Percentiles rank a stretch among this genome's conserved stretches.
Conservation (phyloP, 2,888 invertebrate species). For the Cremastobaeus sp. region DNA sequence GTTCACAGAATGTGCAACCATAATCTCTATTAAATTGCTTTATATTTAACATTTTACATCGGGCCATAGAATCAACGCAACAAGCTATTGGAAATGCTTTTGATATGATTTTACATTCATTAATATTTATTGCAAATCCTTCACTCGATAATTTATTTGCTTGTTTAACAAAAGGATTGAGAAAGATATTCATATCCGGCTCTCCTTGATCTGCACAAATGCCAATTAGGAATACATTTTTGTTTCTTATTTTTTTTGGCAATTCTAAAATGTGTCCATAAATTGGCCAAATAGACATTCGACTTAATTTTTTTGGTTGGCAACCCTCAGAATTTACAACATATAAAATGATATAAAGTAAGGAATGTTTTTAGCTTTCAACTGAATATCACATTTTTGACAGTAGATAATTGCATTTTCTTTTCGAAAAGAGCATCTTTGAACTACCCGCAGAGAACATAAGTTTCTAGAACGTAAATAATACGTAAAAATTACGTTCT, state of each 20-base stretch:
- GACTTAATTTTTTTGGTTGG: background rate
- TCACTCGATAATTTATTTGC: slow-evolving; percentile 43
- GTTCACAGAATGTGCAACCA: too few species aligned
- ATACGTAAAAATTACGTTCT: too few species aligned
- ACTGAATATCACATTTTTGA: too few species aligned
- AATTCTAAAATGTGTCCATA: slow-evolving; percentile 50
- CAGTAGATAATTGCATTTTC: too few species aligned
- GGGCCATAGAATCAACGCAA: slow-evolving; percentile 19
- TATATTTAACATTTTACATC: slow-evolving; percentile 37
- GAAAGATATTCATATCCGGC: slow-evolving; percentile 44
- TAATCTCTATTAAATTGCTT: slow-evolving; percentile 48
- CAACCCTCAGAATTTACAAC: slow-evolving; percentile 3
- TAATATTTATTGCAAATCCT: too few species aligned
- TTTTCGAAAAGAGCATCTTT: too few species aligned
- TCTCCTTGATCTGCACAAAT: slow-evolving; percentile 45
- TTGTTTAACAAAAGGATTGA: slow-evolving; percentile 43
- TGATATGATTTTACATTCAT: too few species aligned
- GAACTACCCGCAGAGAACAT: too few species aligned
- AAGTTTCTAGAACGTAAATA: too few species aligned
- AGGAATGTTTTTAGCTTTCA: too few species aligned
- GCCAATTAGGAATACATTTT: slow-evolving; percentile 44
- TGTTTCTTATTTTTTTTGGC: too few species aligned
- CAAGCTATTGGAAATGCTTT: slow-evolving; percentile 25
- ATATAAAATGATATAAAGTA: too few species aligned
- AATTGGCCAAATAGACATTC: slow-evolving; percentile 44